Base-by-base conservation (phyloP, 1,140 invertebrate species). In the Orchesella cincta region DNA sequence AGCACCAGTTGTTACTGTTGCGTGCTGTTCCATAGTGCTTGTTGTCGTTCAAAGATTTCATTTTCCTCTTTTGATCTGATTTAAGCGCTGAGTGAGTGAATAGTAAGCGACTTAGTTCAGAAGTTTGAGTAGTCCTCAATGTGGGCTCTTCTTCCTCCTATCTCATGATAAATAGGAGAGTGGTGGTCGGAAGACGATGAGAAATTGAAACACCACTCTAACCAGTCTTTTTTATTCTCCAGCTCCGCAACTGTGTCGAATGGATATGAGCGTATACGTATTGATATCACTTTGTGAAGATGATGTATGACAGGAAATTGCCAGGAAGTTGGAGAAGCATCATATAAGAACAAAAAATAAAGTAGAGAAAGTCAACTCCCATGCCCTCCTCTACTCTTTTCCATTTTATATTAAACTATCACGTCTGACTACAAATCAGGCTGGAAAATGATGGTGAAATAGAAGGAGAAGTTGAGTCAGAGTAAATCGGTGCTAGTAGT, bases 301-400 rank as follows among this genome's bases (percentile, higher is more conserved):
- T 57, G 52, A 57, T 57, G 23, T 26, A 57, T 57, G 52, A 57
- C 52, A 57, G 52, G 52, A 57, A 57, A 46, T 46, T 46, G 39
- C 39, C 20, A 46, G 39, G 39, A 46, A 46, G 52, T 26, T 57
- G 52, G 18, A 57, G 12, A 57, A n/a, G 12, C 52, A 57, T 57
- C 52, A 3, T 57, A 5, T 3, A 18, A 12, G 12, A 3, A 57
- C 12, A 57, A 57, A 57, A 57, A 18, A 57, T 57, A 18, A 26
- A 5, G 23, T n/a, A 12, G 12, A 26, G 14, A 57, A n/a, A 57
- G 23, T 14, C 14, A 57, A 23, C 8, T 14, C 3, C 14, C 14
- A 57, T 8, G 5, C 14, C 8, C 12, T 57, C 23, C 23, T n/a
- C 14, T 26, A n/a, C 23, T 26, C 23, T 23, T 57, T 57, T 57